Evolutionary conservation across 2,113 vertebrate species (phyloP).

Genomic region (Aegotheles bennettii): DNA sequence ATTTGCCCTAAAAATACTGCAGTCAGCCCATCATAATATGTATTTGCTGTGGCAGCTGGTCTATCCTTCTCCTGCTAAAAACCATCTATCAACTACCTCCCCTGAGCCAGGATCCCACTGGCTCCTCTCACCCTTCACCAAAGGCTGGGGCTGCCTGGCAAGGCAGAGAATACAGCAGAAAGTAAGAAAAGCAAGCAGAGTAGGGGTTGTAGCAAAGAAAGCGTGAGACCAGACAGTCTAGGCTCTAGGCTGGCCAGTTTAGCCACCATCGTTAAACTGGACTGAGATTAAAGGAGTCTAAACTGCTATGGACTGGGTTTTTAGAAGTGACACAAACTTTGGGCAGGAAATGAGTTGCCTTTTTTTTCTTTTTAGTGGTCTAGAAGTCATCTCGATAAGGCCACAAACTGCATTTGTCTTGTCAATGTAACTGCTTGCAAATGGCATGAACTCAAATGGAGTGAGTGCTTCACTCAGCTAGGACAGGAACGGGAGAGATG

Average conservation of each 20-base stretch:
- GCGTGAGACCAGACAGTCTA: background rate
- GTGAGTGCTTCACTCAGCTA: background rate
- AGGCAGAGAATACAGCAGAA: background rate
- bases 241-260: background rate
- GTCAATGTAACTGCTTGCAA: slow-evolving; percentile 11
- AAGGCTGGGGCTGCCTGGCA: background rate
- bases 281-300: slow-evolving; percentile 9
- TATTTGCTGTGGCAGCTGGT: background rate
- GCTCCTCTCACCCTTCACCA: slow-evolving; percentile 30
- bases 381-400: slow-evolving; percentile 56
- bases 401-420: slow-evolving; percentile 59
- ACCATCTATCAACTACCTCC: background rate
- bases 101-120: background rate
- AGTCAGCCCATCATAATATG: background rate
- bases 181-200: slow-evolving; percentile 53
- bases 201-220: slow-evolving; percentile 21
- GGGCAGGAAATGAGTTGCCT: background rate
- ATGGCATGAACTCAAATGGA: background rate
- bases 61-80: background rate
- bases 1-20: background rate
- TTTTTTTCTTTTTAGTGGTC: background rate
- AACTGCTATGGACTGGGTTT: background rate
- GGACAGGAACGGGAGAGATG: background rate
- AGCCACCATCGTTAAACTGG: background rate
- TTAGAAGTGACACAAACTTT: slow-evolving; percentile 11